Evolutionary conservation across 2,113 vertebrate genomes (phyloP).

Genomic region (Equus przewalskii): DNA sequence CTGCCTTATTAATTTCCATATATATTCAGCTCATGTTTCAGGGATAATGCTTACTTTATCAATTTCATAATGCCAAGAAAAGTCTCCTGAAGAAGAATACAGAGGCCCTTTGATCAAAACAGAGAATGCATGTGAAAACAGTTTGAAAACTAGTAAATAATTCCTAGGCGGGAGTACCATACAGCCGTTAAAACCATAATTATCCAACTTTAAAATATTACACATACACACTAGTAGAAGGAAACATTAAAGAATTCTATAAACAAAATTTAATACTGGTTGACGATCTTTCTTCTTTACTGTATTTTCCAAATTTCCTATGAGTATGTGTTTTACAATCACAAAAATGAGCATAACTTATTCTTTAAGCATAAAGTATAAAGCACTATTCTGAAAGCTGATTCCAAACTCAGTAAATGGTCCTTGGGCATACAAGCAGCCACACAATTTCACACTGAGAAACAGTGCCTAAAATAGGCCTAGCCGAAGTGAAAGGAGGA

Average conservation of each 20-base stretch:
- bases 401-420: slow-evolving; percentile 36
- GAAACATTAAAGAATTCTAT: neutral
- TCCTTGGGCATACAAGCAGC: neutral
- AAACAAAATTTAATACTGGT: neutral
- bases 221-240: neutral
- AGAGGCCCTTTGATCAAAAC: slow-evolving; percentile 20
- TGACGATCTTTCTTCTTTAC: neutral
- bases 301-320: neutral
- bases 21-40: slow-evolving; percentile 43
- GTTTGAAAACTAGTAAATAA: neutral
- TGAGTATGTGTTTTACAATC: neutral
- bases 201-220: neutral
- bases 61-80: neutral
- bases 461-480: neutral
- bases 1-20: slow-evolving; percentile 34
- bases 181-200: neutral
- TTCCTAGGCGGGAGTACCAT: neutral
- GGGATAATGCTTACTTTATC: neutral
- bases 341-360: slow-evolving; percentile 39
- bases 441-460: neutral
- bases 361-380: slow-evolving; percentile 26
- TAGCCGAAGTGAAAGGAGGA: neutral
- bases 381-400: neutral
- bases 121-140: neutral
- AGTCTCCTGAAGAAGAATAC: neutral